phyloP scores from a whole-genome alignment of 2,888 invertebrate genomes.

The Capitulum mitella region DNA sequence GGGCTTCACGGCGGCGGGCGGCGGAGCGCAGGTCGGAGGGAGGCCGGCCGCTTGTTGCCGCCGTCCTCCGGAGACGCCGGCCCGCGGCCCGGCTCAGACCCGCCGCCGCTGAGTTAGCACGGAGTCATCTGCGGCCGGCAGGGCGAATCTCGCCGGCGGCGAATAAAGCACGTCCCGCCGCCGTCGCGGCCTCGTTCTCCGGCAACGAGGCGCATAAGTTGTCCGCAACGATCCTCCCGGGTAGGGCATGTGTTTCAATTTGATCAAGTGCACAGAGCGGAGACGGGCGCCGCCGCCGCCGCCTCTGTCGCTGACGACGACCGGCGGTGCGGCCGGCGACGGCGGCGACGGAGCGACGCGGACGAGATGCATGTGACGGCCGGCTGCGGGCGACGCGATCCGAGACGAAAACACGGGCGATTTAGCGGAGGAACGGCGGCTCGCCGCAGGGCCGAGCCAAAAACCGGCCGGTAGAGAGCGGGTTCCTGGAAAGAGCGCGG shows the following conservation, averaged over 20 bases:
- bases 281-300: background rate
- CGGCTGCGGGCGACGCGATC: background rate
- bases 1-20: background rate
- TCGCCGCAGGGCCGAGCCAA: no score
- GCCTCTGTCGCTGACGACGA: background rate
- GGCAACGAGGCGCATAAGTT: background rate
- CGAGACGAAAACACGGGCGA: background rate
- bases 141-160: background rate
- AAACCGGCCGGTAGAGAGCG: no score
- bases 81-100: no score
- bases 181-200: background rate
- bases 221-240: background rate
- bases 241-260: conserved; percentile 16
- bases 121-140: background rate
- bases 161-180: background rate
- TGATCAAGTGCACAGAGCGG: background rate
- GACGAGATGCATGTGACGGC: background rate
- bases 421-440: no score
- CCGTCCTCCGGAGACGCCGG: no score
- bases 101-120: background rate
- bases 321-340: conserved; percentile 2
- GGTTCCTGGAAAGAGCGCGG: no score
- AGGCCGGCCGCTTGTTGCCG: no score
- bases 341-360: background rate
- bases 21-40: background rate